phyloP scores from a whole-genome alignment of 1,140 invertebrate genomes.

The Diachasmimorpha longicaudata region DNA sequence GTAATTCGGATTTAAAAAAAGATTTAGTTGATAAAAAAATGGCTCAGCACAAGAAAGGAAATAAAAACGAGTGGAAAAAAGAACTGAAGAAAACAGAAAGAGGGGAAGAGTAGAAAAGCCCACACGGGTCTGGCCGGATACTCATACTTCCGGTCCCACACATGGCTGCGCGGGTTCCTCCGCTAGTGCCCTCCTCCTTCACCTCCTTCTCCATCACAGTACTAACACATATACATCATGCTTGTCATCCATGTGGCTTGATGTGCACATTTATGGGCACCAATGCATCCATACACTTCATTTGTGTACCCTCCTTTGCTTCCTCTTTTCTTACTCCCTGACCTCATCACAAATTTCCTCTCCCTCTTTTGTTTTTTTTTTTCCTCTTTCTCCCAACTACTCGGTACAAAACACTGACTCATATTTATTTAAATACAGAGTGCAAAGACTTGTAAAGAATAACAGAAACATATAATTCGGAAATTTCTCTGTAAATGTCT shows the following conservation, averaged over 20 bases:
- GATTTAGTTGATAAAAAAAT: background rate
- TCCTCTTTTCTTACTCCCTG: background rate
- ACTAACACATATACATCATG: slow-evolving; percentile 24
- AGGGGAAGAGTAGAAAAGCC: slow-evolving; percentile 55
- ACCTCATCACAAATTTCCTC: slow-evolving; percentile 6
- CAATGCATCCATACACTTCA: background rate
- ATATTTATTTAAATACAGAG: slow-evolving; percentile 6
- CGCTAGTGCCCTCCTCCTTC: slow-evolving; percentile 17
- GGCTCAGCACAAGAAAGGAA: slow-evolving; percentile 22
- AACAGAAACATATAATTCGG: too few species aligned
- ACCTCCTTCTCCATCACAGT: slow-evolving; percentile 32
- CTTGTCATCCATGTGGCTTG: background rate
- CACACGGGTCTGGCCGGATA: slow-evolving; percentile 64
- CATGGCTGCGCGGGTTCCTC: slow-evolving; percentile 41
- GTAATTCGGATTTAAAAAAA: background rate
- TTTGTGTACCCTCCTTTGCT: background rate
- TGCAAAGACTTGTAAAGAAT: background rate
- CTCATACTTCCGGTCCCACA: slow-evolving; percentile 63
- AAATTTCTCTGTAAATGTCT: too few species aligned
- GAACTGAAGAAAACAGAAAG: slow-evolving; percentile 40
- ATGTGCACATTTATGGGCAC: slow-evolving; percentile 11
- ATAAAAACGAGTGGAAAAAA: slow-evolving; percentile 27
- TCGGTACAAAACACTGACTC: background rate
- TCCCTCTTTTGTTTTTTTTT: too few species aligned
- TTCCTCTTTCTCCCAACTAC: background rate